A percentile compares a stretch with the other conserved stretches of the same genome.
phyloP scores from a whole-genome alignment of 2,888 invertebrate species.

The Epinotia bilunana region DNA sequence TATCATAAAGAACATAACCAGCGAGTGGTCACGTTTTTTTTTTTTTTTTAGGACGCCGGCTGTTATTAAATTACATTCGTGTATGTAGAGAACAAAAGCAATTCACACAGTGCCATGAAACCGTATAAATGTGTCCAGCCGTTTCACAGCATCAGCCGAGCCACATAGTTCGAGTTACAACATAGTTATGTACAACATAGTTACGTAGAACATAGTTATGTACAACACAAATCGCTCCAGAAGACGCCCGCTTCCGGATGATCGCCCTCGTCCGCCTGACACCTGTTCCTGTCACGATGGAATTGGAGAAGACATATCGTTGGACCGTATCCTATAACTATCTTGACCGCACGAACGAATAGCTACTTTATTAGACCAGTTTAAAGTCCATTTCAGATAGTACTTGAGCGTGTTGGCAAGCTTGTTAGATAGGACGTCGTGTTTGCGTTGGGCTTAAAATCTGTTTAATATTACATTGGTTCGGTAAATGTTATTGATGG shows the following conservation, averaged over 20 bases:
- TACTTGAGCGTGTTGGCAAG: not conserved
- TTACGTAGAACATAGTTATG: not conserved
- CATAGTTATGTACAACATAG: not conserved
- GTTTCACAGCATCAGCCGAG: constrained; percentile 17
- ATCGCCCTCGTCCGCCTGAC: constrained; percentile 56
- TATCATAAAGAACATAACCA: no score
- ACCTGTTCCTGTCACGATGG: constrained; percentile 67
- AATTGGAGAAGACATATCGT: constrained; percentile 62
- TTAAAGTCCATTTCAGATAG: not conserved
- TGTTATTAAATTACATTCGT: no score
- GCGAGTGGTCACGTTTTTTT: no score
- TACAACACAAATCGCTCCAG: constrained; percentile 20
- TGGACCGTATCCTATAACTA: constrained; percentile 35
- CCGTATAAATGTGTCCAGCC: constrained; percentile 12
- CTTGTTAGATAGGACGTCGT: constrained; percentile 31
- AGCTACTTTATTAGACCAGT: constrained; percentile 4
- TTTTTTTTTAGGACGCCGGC: no score
- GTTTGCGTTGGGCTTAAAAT: constrained; percentile 41
- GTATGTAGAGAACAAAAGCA: not conserved
- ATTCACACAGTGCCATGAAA: constrained; percentile 3
- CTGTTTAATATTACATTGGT: constrained; percentile 37
- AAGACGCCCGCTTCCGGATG: constrained; percentile 38
- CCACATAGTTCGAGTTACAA: not conserved
- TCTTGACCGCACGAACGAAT: constrained; percentile 8
- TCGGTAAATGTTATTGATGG: constrained; percentile 31